A percentile compares a stretch with the other conserved stretches of the same genome.
Conservation (phyloP, 35 echinoderm and acorn worm genomes). For the Heliocidaris tuberculata region DNA sequence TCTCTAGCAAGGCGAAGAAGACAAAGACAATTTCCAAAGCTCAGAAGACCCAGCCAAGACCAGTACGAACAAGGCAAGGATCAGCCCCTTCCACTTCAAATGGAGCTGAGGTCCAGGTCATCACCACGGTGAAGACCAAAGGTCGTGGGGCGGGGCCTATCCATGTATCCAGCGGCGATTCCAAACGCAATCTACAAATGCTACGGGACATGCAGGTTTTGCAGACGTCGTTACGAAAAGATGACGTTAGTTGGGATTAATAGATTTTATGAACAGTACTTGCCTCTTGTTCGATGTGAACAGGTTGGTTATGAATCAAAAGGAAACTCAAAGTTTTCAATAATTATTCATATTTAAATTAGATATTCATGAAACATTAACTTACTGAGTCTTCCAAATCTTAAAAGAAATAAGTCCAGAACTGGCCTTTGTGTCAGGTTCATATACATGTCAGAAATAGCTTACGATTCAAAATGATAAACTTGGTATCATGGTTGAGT, state of each 20-base stretch:
- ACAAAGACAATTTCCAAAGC: slow-evolving; percentile 51
- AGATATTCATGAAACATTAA: not conserved
- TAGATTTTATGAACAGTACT: not conserved
- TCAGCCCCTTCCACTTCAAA: slow-evolving; percentile 39
- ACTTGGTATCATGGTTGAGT: not conserved
- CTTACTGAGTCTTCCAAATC: not conserved
- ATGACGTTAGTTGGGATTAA: slow-evolving; percentile 92
- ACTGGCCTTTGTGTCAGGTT: not conserved
- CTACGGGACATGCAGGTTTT: slow-evolving; percentile 81
- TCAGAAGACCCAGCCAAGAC: slow-evolving; percentile 27
- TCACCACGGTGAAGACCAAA: slow-evolving; percentile 88
- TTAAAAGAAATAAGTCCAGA: not conserved
- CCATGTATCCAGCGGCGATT: not conserved
- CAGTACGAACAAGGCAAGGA: slow-evolving; percentile 28
- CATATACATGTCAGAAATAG: no score
- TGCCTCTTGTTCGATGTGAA: no score
- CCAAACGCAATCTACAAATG: slow-evolving; percentile 52
- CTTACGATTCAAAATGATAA: no score
- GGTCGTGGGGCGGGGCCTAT: slow-evolving; percentile 72
- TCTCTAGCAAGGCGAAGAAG: slow-evolving; percentile 46
- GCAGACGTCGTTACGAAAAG: slow-evolving; percentile 87
- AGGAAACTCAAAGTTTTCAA: not conserved
- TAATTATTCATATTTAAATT: not conserved
- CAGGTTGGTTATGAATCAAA: no score
- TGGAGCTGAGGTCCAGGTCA: slow-evolving; percentile 83